phyloP scores from a whole-genome alignment of 2,888 invertebrate species.

The Cetonia aurata region DNA sequence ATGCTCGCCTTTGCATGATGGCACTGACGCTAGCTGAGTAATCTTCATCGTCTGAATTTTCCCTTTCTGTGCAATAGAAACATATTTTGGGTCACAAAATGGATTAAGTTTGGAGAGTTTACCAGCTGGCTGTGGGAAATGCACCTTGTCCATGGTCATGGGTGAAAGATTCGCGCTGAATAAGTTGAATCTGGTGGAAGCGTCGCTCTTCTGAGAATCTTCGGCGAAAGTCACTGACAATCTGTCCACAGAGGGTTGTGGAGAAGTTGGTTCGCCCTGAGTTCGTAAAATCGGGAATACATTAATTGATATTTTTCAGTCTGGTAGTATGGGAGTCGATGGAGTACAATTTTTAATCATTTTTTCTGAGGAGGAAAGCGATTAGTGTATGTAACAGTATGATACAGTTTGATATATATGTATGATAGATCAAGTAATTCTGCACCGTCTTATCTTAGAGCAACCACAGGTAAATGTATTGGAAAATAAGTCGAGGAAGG shows the following conservation, averaged over 20 bases:
- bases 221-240: constrained; percentile 81
- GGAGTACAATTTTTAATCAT: too few species aligned
- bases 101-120: constrained; percentile 23
- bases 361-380: too few species aligned
- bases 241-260: constrained; percentile 78
- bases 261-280: constrained; percentile 73
- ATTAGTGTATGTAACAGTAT: too few species aligned
- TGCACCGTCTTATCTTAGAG: too few species aligned
- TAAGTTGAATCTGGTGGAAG: constrained; percentile 43
- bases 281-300: constrained; percentile 34
- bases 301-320: too few species aligned
- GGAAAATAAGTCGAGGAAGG: too few species aligned
- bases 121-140: constrained; percentile 56
- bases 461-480: too few species aligned
- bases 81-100: background rate
- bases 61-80: constrained; percentile 55
- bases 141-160: constrained; percentile 58
- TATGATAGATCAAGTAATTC: too few species aligned
- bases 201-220: constrained; percentile 62
- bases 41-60: constrained; percentile 83
- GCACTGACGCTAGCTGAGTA: constrained; percentile 89
- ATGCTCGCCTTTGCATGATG: constrained; percentile 84
- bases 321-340: too few species aligned
- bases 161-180: constrained; percentile 48
- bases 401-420: too few species aligned